Evolutionary conservation across 2,797 vertebrate genomes (phyloP).

Genomic region (Chrysolophus pictus): DNA sequence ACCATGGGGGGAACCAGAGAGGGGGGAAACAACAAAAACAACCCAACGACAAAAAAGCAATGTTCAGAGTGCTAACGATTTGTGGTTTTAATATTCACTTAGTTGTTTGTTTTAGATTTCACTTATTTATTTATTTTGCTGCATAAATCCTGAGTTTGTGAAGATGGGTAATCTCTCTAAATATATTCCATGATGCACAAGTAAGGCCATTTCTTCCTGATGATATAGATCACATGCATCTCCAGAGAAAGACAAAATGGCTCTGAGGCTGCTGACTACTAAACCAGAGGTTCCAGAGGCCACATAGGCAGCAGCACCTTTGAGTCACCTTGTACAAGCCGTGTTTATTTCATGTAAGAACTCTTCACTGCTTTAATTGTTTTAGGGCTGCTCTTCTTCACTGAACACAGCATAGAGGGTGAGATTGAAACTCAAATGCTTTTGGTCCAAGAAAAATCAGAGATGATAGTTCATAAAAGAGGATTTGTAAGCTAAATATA

Average conservation of each 20-base stretch:
- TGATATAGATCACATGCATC: too few relatives aligned
- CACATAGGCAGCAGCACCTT: background rate
- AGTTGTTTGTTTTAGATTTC: background rate
- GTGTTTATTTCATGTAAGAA: background rate
- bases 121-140: background rate
- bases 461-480: background rate
- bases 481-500: background rate
- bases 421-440: background rate
- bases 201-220: background rate
- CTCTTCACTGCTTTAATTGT: background rate
- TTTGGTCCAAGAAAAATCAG: background rate
- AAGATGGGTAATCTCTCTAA: background rate
- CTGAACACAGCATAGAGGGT: background rate
- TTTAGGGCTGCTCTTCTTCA: background rate
- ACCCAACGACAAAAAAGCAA: background rate
- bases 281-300: background rate
- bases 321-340: background rate
- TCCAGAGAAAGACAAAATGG: background rate
- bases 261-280: background rate
- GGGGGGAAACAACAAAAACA: background rate
- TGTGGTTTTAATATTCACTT: slow-evolving; percentile 10
- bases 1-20: background rate
- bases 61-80: background rate
- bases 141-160: background rate
- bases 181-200: background rate